Base-by-base conservation (phyloP, 2,888 invertebrate species). In the Metopia argyrocephala region DNA sequence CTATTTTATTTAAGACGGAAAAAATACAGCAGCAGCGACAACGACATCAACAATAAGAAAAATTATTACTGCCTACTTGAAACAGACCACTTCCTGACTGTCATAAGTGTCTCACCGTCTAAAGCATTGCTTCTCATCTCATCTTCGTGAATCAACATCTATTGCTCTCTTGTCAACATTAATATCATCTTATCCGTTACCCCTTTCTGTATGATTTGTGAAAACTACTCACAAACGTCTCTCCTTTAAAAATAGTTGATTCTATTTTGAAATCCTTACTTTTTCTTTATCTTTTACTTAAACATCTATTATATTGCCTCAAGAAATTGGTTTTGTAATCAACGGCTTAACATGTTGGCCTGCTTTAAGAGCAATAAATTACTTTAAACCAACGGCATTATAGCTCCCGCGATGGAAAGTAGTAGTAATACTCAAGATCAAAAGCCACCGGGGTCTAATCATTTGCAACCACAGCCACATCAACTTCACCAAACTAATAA, bases 321-420 rank as follows among this genome's bases (percentile, higher is more conserved):
- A 38, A 27, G n/a, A 38, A 15, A 59, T 50, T 57, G 74, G 70
- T 45, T 54, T 50, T 61, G 45, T 50, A 66, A 70, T 54, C 38
- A 66, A 45, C 25, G 74, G 74, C 78, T 74, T 75, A 81, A 70
- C 70, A 81, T 81, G 81, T 70, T 81, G 81, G 69, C 74, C 65
- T 62, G 61, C 56, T 70, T 75, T 27, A 78, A 75, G 66, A 66
- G 78, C 52, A 75, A 75, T 50, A 74, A 81, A 45, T 62, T 75
- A 70, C 57, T 70, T 74, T 78, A 78, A 78, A 68, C 56, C 66
- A 56, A 64, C 65, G 48, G 66, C 56, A 69, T 31, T 65, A 56
- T 31, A 57, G 48, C 28, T 69, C 45, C 57, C 69, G 81, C 69
- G 66, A 81, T 81, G 81, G 81, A 81, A 61, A 75, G 78, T 66